phyloP scores from a whole-genome alignment of 2,113 vertebrate genomes.

The Paedocypris sp. region DNA sequence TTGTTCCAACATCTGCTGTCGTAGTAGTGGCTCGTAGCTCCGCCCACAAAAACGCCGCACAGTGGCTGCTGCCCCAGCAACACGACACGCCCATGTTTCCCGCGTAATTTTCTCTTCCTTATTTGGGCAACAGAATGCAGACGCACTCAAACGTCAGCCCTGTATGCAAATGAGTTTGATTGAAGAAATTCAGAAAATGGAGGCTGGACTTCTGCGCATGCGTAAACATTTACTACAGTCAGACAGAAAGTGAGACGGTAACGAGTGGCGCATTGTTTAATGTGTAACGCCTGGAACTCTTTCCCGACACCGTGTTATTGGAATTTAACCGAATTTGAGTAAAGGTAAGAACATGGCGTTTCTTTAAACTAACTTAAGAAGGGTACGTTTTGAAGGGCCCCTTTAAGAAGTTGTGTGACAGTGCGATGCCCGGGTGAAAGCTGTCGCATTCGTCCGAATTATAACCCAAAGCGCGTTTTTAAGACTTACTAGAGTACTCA shows the following conservation, averaged over 20 bases:
- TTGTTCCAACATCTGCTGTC: constrained; percentile 12
- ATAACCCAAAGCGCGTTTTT: not conserved
- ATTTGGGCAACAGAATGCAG: constrained; percentile 70
- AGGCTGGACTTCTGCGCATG: constrained; percentile 66
- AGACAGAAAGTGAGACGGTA: constrained; percentile 39
- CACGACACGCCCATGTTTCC: constrained; percentile 65
- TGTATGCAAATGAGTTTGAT: constrained; percentile 64
- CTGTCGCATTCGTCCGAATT: not conserved
- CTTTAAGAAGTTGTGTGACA: constrained; percentile 31
- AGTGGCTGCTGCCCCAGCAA: constrained; percentile 57
- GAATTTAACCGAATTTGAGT: not conserved
- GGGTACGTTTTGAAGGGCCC: not conserved
- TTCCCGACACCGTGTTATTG: not conserved
- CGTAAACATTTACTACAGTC: constrained; percentile 53
- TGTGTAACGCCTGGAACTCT: constrained; percentile 21
- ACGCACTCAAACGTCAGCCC: constrained; percentile 63
- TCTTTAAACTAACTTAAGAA: not conserved
- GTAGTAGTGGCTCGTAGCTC: constrained; percentile 38
- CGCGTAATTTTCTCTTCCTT: constrained; percentile 73
- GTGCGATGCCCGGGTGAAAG: not conserved
- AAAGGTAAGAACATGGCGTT: constrained; percentile 29
- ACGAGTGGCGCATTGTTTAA: constrained; percentile 40
- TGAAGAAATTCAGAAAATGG: constrained; percentile 73
- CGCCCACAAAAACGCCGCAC: constrained; percentile 43
- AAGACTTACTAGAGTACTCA: not conserved